Percentiles rank a stretch among this genome's conserved stretches.
Conservation (phyloP, 2,113 vertebrate species). For the Glaucidium brasilianum region DNA sequence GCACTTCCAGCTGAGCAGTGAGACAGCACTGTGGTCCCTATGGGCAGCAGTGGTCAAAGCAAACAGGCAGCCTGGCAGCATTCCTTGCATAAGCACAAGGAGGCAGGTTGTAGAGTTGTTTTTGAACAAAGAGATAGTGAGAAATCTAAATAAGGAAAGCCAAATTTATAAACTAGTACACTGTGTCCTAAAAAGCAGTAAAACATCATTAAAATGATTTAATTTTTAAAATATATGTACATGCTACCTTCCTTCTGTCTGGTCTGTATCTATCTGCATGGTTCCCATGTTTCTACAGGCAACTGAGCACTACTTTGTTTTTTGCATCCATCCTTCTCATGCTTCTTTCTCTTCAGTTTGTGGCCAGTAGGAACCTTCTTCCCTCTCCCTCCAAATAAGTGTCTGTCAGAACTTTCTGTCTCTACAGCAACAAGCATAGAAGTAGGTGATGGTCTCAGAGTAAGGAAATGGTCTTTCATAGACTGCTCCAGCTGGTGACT, state of each 20-base stretch:
- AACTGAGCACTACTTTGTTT: not conserved
- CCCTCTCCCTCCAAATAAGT: not conserved
- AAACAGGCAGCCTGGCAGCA: slow-evolving; percentile 18
- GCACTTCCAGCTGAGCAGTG: not conserved
- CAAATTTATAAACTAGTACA: not conserved
- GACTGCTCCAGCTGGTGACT: not conserved
- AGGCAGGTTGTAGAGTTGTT: not conserved
- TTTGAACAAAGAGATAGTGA: not conserved
- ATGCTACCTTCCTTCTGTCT: not conserved
- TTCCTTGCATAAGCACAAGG: not conserved
- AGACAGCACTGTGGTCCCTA: not conserved
- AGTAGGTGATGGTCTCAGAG: slow-evolving; percentile 12
- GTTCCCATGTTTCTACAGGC: not conserved
- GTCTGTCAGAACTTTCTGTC: not conserved
- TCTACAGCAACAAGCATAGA: not conserved
- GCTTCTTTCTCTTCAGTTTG: not conserved
- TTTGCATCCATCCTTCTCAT: not conserved
- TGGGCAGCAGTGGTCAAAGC: slow-evolving; percentile 30
- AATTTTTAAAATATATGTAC: not conserved
- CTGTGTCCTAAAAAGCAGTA: not conserved
- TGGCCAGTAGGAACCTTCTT: not conserved
- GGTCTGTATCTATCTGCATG: not conserved
- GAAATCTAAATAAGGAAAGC: not conserved
- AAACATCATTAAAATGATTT: not conserved
- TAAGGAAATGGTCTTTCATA: not conserved